Evolutionary conservation across 2,888 invertebrate genomes (phyloP).

Genomic region (Drosophila kanekoi): DNA sequence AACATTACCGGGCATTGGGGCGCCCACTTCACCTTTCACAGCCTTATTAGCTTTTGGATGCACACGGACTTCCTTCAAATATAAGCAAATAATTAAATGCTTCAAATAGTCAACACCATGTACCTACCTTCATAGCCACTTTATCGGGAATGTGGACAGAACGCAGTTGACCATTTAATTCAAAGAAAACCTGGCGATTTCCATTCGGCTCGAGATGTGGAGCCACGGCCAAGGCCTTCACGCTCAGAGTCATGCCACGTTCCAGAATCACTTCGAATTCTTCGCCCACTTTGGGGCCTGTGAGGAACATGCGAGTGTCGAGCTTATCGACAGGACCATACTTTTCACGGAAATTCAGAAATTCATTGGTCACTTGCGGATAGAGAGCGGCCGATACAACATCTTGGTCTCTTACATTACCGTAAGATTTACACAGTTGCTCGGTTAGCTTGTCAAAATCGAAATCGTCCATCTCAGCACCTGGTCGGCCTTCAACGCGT

Average conservation of each 20-base stretch:
- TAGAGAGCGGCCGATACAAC: conserved; percentile 99
- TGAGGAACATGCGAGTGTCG: conserved; percentile 97
- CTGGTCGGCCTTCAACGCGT: conserved; percentile 95
- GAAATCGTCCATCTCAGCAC: conserved; percentile 91
- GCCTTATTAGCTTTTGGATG: conserved; percentile 98
- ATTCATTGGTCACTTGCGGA: conserved; percentile 97
- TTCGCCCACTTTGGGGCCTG: conserved; percentile 95
- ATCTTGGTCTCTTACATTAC: conserved; percentile 90
- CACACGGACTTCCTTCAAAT: conserved; percentile 91
- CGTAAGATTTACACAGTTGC: conserved; percentile 91
- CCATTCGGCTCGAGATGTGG: conserved; percentile 96
- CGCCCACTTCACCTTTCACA: conserved; percentile 96
- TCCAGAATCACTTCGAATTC: conserved; percentile 96
- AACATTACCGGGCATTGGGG: conserved; percentile 99
- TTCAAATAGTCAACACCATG: too few species aligned
- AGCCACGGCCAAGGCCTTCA: conserved; percentile 97
- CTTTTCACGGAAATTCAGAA: conserved; percentile 92
- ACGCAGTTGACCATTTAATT: conserved; percentile 98
- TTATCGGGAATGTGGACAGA: conserved; percentile 97
- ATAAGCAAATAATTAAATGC: too few species aligned
- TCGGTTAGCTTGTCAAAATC: conserved; percentile 93
- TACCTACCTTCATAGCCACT: conserved; percentile 87
- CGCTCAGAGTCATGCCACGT: conserved; percentile 96
- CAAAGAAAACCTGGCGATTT: conserved; percentile 99
- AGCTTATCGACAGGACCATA: conserved; percentile 98